A percentile compares a stretch with the other conserved stretches of the same genome.
These are phyloP conservation scores for Lasioglossum calceatum DNA, from an alignment of 2,888 invertebrate genomes.

Conservation along the genomic window DNA sequence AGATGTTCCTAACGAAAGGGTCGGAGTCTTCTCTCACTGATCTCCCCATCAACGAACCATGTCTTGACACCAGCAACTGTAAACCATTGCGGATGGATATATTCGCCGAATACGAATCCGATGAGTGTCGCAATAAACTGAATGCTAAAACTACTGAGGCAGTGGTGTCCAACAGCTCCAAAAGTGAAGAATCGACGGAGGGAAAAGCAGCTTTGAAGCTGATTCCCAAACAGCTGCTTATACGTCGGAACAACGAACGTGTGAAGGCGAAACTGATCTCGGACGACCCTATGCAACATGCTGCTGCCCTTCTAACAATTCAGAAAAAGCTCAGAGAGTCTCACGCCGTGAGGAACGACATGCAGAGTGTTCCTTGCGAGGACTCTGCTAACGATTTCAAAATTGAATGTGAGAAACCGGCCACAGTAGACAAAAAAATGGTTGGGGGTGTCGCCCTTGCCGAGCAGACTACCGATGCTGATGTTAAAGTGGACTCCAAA, in stretches of 20 bases:
- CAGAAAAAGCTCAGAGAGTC: slow-evolving; percentile 66
- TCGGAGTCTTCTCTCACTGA: slow-evolving; percentile 34
- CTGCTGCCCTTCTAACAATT: slow-evolving; percentile 60
- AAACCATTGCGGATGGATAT: slow-evolving; percentile 74
- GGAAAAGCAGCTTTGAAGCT: slow-evolving; percentile 72
- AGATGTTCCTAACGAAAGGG: slow-evolving; percentile 36
- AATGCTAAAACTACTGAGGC: slow-evolving; percentile 15
- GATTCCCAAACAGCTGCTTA: slow-evolving; percentile 77
- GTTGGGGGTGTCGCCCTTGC: background rate
- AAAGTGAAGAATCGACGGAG: slow-evolving; percentile 58
- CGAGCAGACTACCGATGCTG: slow-evolving; percentile 23
- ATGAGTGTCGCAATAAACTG: slow-evolving; percentile 40
- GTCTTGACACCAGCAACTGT: slow-evolving; percentile 26
- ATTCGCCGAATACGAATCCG: slow-evolving; percentile 73
- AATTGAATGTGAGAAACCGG: slow-evolving; percentile 31
- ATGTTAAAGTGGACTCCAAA: slow-evolving; percentile 48
- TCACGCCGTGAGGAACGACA: slow-evolving; percentile 29
- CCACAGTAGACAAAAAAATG: background rate
- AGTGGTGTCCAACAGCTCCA: slow-evolving; percentile 35
- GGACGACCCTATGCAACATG: slow-evolving; percentile 61
- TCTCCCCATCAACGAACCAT: slow-evolving; percentile 46
- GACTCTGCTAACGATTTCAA: slow-evolving; percentile 42
- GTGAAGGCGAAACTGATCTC: slow-evolving; percentile 56
- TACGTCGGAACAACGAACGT: slow-evolving; percentile 69
- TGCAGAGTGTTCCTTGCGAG: slow-evolving; percentile 17